Evolutionary conservation across 1,140 invertebrate genomes (phyloP), one percentile per base, ranked within the genome.

Genomic region (Atta colombica): DNA sequence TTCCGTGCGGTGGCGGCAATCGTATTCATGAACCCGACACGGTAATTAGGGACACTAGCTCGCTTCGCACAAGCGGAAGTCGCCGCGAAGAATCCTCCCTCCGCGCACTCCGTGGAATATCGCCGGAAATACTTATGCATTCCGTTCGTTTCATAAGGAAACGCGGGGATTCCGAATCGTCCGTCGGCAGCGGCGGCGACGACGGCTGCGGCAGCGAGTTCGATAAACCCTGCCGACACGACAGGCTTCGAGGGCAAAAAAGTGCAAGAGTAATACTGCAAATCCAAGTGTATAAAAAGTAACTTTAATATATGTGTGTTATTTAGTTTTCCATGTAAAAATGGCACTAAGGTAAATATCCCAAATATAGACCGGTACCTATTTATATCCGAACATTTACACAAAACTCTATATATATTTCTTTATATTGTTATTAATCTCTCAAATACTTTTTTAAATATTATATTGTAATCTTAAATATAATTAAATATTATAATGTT

Each of bases 11-110:
- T 78, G 87, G 78, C 87, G 90, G 94, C 94, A 94, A 95, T 95
- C 93, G 95, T 95, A 95, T 95, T 95, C 95, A 95, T 95, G 95
- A 95, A 95, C 94, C 80, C 95, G 94, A 95, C 95, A 95, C 95
- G 94, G 94, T 95, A 95, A 95, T 95, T 95, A 95, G 94, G 95
- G 95, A 95, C 95, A 95, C 94, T 95, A 95, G 94, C 94, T 94
- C 93, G 93, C 94, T 93, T 95, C 92, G 88, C 93, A 51, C 66
- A 94, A 93, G 92, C 95, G 95, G 95, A 95, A 95, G 95, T 95
- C 94, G 92, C 89, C 87, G 91, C 93, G 91, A 91, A 91, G 94
- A 94, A 95, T 94, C 94, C 94, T 94, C 94, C 94, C 93, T 92
- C 92, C 85, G 90, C 88, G 88, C 61, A 14, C 66, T 84, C 77